Evolutionary conservation across 2,797 vertebrate genomes (phyloP), one percentile per base, ranked within the genome.

Genomic region (Phoebastria nigripes): DNA sequence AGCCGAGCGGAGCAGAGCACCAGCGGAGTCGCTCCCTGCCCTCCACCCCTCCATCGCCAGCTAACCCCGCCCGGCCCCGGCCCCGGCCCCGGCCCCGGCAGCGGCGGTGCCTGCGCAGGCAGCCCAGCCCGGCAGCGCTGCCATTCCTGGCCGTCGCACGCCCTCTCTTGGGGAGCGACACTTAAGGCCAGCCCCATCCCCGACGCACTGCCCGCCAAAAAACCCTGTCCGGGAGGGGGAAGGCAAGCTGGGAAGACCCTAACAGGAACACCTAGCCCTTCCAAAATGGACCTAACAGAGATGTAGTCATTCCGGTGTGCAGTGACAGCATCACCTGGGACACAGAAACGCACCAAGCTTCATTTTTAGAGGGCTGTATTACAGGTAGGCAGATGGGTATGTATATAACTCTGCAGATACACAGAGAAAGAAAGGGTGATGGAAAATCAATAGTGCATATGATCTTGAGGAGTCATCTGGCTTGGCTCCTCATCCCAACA

Each of bases 391-490:
- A 76, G 71, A 16, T 49, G 74, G 74, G 65, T 78, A 25, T n/a
- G 42, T 83, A 15, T 25, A 61, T 51, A 62, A 41, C 81, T 90
- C 92, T 85, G 67, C 82, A 89, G 91, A 82, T 46, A 61, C 28
- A 52, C 1, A 0, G 47, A 85, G 82, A 70, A 82, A 94, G 71
- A 82, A 84, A 89, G 21, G 47, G n/a, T 85, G 93, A 94, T 52
- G 70, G 87, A 92, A 96, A 94, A 97, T 89, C 89, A 87, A 87
- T 94, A 89, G 89, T 17, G 46, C 42, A 15, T 66, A 28, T 70
- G 87, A 77, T 70, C 78, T 89, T 13, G 15, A 91, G 71, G 67
- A 95, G 86, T 89, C 20, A 8, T 8, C 89, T 63, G 91, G 87
- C 86, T 90, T 37, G 0, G 84, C 55, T 95, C 51, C 79, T n/a